Percentiles rank a stretch among this genome's conserved stretches.
Conservation (phyloP, 1,140 invertebrate genomes). For the Zaprionus capensis region DNA sequence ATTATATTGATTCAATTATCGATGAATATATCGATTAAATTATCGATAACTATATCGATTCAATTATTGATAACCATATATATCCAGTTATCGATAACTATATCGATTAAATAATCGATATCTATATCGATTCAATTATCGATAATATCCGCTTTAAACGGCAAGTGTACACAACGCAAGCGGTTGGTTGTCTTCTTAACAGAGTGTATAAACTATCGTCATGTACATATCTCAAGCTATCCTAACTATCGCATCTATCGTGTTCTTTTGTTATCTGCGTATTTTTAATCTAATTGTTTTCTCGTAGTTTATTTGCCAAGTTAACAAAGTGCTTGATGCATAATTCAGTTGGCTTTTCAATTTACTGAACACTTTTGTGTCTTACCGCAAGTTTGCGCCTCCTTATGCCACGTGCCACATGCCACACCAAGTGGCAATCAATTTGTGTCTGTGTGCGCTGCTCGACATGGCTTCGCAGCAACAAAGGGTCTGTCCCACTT, state of each 20-base stretch:
- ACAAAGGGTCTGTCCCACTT: background rate
- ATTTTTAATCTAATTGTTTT: constrained; percentile 2
- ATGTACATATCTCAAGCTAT: background rate
- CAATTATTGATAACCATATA: too few relatives aligned
- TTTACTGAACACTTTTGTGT: constrained; percentile 10
- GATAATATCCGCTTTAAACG: background rate
- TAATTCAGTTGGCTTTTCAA: constrained; percentile 21
- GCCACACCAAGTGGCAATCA: constrained; percentile 22
- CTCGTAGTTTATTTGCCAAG: constrained; percentile 4
- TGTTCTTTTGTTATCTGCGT: background rate
- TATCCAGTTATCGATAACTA: background rate
- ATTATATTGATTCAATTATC: background rate
- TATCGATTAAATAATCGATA: too few relatives aligned
- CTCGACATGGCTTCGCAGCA: constrained; percentile 1
- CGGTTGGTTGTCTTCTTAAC: background rate
- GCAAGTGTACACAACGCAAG: background rate
- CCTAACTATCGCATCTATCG: background rate
- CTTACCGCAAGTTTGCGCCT: constrained; percentile 4
- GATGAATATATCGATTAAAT: background rate
- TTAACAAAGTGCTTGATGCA: constrained; percentile 1
- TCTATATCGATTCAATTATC: background rate
- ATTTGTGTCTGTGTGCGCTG: constrained; percentile 9
- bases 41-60: background rate
- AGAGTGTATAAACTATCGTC: background rate
- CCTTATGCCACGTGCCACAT: constrained; percentile 16